phyloP scores from a whole-genome alignment of 2,888 invertebrate genomes.

The Drosophila nigricruria region DNA sequence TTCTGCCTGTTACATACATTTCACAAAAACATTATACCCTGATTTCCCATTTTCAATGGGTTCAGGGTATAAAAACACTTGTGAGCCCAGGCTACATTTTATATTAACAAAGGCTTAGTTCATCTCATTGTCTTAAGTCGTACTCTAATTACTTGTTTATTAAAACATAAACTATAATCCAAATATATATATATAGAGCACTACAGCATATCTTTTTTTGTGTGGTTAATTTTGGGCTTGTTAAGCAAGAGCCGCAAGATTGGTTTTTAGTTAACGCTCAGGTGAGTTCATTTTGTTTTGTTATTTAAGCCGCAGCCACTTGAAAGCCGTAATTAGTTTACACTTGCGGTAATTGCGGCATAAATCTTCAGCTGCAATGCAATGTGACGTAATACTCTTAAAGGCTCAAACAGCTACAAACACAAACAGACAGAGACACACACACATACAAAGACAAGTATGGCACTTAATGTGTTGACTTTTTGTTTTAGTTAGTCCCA shows the following conservation, averaged over 20 bases:
- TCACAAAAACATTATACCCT: too few relatives aligned
- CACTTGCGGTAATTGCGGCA: slow-evolving; percentile 81
- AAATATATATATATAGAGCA: slow-evolving; percentile 27
- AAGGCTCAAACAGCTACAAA: slow-evolving; percentile 37
- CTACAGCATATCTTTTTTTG: neutral
- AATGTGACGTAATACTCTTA: slow-evolving; percentile 71
- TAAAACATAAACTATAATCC: neutral
- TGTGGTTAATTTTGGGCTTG: slow-evolving; percentile 9
- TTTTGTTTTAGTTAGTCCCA: slow-evolving; percentile 35
- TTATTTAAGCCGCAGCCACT: slow-evolving; percentile 53
- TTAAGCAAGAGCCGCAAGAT: slow-evolving; percentile 31
- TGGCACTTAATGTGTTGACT: slow-evolving; percentile 36
- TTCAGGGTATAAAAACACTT: too few relatives aligned
- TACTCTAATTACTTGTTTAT: neutral
- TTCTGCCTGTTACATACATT: too few relatives aligned
- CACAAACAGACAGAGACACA: slow-evolving; percentile 23
- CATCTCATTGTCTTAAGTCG: neutral
- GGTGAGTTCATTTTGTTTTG: slow-evolving; percentile 49
- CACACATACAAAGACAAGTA: neutral
- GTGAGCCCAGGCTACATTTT: neutral
- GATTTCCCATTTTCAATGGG: too few relatives aligned
- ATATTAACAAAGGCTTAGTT: neutral
- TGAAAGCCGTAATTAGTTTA: slow-evolving; percentile 81
- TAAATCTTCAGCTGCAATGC: slow-evolving; percentile 71
- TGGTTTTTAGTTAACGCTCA: slow-evolving; percentile 49